These are phyloP conservation scores for Amphimallon solstitiale DNA, from an alignment of 2,888 invertebrate genomes.

Conservation along the genomic window DNA sequence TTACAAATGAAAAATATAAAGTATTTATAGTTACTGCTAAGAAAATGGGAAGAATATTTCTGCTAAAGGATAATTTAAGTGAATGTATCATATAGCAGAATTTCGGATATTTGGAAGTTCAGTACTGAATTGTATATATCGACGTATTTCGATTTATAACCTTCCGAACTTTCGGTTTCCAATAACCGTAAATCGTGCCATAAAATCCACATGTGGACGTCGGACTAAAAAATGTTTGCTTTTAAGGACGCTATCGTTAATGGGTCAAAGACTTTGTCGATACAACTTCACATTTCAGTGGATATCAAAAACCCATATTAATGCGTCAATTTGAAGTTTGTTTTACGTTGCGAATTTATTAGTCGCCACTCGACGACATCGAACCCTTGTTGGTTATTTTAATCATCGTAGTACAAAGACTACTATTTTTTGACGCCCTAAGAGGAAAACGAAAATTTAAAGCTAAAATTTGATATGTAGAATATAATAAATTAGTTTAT, in stretches of 20 bases:
- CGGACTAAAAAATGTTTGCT: slow-evolving; percentile 57
- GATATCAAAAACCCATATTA: slow-evolving; percentile 28
- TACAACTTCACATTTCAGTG: slow-evolving; percentile 30
- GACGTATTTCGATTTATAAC: slow-evolving; percentile 57
- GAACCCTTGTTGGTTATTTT: background rate
- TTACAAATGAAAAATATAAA: too few species aligned
- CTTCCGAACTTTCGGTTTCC: slow-evolving; percentile 58
- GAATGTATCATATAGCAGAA: slow-evolving; percentile 22
- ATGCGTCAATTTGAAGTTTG: slow-evolving; percentile 24
- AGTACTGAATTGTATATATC: slow-evolving; percentile 41
- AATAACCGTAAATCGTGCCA: slow-evolving; percentile 61
- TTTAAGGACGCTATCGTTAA: slow-evolving; percentile 55
- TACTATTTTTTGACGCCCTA: too few species aligned
- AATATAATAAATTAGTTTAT: too few species aligned
- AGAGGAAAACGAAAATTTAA: too few species aligned
- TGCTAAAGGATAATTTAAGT: background rate
- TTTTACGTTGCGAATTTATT: slow-evolving; percentile 7
- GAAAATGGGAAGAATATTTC: background rate
- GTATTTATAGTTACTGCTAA: too few species aligned
- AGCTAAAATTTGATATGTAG: too few species aligned
- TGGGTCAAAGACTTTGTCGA: slow-evolving; percentile 46
- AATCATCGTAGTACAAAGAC: background rate
- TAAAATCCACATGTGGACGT: slow-evolving; percentile 60
- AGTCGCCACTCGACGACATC: background rate
- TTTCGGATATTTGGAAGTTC: background rate